A percentile compares a stretch with the other conserved stretches of the same genome.
These are phyloP conservation scores for Colletes collaris DNA, from an alignment of 2,888 invertebrate genomes.

Conservation along the genomic window DNA sequence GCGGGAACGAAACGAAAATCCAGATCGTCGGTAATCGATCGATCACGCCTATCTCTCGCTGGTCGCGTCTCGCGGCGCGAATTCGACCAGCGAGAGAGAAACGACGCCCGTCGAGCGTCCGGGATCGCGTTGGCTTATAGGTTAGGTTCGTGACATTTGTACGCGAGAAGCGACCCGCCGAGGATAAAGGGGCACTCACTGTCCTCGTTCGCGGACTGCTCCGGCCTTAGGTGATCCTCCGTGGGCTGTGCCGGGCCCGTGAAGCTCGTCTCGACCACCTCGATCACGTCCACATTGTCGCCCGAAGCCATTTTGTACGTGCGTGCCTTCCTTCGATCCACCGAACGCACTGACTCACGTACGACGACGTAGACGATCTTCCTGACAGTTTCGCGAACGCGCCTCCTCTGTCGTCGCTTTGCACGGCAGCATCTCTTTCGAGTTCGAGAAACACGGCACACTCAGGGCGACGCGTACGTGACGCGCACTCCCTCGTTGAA, in stretches of 20 bases:
- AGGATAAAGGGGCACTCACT: slow-evolving; percentile 82
- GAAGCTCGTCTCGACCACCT: slow-evolving; percentile 88
- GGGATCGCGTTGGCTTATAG: slow-evolving; percentile 38
- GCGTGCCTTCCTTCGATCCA: slow-evolving; percentile 64
- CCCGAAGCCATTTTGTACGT: slow-evolving; percentile 91
- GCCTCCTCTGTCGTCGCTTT: slow-evolving; percentile 65
- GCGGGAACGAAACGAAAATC: slow-evolving; percentile 47
- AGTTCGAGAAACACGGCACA: slow-evolving; percentile 35
- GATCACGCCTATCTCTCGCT: slow-evolving; percentile 41
- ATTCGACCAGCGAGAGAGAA: neutral
- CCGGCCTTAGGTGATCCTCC: slow-evolving; percentile 86
- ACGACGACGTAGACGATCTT: slow-evolving; percentile 57
- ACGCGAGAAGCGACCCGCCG: neutral
- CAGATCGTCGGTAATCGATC: slow-evolving; percentile 52
- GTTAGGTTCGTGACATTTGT: slow-evolving; percentile 46
- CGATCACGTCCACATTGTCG: slow-evolving; percentile 91
- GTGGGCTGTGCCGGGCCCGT: slow-evolving; percentile 69
- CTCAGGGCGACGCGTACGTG: slow-evolving; percentile 46
- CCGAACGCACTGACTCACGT: slow-evolving; percentile 65
- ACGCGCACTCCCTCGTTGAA: slow-evolving; percentile 27
- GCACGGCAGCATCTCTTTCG: slow-evolving; percentile 51
- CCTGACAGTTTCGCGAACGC: slow-evolving; percentile 65
- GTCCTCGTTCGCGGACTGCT: slow-evolving; percentile 85
- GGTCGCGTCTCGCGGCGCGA: slow-evolving; percentile 15
- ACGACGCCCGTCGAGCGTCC: slow-evolving; percentile 30